Conservation (phyloP, 2,113 vertebrate species). For the Benitochromis conjunctus region DNA sequence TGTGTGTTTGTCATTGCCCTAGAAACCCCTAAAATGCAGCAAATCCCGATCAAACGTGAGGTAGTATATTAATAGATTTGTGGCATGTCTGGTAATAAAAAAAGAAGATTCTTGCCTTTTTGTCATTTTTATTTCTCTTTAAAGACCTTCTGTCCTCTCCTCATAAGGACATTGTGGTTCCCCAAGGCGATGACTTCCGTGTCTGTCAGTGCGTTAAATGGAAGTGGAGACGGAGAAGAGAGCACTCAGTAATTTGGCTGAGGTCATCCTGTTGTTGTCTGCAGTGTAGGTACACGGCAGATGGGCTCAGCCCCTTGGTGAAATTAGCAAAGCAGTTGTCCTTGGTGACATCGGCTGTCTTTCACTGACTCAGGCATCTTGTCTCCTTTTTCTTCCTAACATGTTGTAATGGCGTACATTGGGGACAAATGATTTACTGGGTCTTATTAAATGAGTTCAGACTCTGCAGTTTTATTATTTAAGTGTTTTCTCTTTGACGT, state of each 20-base stretch:
- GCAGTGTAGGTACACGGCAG: neutral
- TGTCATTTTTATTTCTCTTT: conserved; percentile 6
- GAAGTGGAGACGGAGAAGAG: neutral
- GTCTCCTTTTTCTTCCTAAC: neutral
- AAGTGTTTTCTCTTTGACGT: conserved; percentile 33
- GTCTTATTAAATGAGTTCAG: conserved; percentile 32
- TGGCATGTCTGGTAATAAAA: neutral
- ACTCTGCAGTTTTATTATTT: conserved; percentile 29
- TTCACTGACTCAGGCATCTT: neutral
- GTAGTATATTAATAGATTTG: neutral
- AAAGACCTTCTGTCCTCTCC: neutral
- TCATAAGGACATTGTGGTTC: conserved; percentile 34
- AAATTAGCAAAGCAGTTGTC: conserved; percentile 25
- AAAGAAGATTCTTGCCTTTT: neutral
- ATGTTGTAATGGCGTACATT: neutral
- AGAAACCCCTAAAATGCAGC: neutral
- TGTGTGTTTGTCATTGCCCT: neutral
- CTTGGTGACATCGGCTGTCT: conserved; percentile 24
- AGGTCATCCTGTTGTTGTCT: conserved; percentile 24
- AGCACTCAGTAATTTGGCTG: neutral
- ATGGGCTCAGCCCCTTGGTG: neutral
- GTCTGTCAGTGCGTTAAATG: conserved; percentile 46
- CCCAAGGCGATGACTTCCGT: conserved; percentile 5
- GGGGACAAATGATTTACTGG: conserved; percentile 16
- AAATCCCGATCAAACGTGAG: neutral